A percentile compares a stretch with the other conserved stretches of the same genome.
Conservation (phyloP, 2,888 invertebrate species). For the Psylliodes chrysocephalus region DNA sequence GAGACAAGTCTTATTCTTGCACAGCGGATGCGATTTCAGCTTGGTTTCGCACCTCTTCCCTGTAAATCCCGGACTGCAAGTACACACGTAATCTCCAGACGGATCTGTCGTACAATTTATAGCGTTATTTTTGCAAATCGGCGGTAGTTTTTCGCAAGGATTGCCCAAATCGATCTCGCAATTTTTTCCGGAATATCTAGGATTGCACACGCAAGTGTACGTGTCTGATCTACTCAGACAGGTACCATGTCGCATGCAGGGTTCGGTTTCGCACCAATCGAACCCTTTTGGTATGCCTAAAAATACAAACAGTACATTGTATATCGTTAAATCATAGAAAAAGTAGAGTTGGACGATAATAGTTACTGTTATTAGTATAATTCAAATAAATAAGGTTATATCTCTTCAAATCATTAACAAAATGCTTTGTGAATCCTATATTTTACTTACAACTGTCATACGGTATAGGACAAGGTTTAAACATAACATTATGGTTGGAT, state of each 20-base stretch:
- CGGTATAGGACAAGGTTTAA: slow-evolving; percentile 81
- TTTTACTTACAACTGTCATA: slow-evolving; percentile 73
- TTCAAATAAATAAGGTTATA: no score
- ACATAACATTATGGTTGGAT: slow-evolving; percentile 73
- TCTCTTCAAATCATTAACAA: no score
- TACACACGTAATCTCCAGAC: slow-evolving; percentile 77
- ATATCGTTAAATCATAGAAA: not conserved
- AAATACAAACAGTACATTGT: slow-evolving; percentile 7
- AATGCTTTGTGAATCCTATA: not conserved
- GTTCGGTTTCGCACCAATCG: slow-evolving; percentile 78
- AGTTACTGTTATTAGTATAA: no score
- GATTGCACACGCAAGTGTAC: slow-evolving; percentile 86
- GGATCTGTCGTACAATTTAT: slow-evolving; percentile 78
- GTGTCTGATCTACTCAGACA: slow-evolving; percentile 80
- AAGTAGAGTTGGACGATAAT: no score
- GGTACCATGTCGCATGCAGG: slow-evolving; percentile 84
- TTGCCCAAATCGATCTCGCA: slow-evolving; percentile 85
- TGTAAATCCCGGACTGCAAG: slow-evolving; percentile 75
- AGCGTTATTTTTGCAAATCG: slow-evolving; percentile 80
- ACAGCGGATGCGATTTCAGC: slow-evolving; percentile 75
- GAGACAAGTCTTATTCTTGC: slow-evolving; percentile 78
- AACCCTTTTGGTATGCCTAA: slow-evolving; percentile 65
- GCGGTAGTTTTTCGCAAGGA: slow-evolving; percentile 71
- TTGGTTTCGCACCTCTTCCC: slow-evolving; percentile 79
- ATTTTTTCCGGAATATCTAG: slow-evolving; percentile 87